Evolutionary conservation across 2,113 vertebrate species (phyloP).

Genomic region (Ophiodon elongatus): DNA sequence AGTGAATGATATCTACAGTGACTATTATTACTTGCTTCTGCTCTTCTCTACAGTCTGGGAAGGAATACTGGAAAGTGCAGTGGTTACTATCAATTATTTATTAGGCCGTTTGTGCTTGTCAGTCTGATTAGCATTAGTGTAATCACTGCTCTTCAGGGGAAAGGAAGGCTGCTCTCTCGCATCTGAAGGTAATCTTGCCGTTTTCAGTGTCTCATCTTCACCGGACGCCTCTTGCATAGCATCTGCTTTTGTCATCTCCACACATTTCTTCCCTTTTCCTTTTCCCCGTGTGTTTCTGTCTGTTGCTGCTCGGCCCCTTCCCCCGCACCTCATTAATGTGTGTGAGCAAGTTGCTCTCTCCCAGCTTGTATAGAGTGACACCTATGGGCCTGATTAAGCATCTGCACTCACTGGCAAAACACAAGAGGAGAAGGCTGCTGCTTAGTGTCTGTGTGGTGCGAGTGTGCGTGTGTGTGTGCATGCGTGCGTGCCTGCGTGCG

Average conservation of each 20-base stretch:
- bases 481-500: neutral
- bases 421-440: constrained; percentile 46
- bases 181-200: constrained; percentile 84
- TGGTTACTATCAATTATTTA: constrained; percentile 88
- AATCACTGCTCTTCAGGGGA: constrained; percentile 86
- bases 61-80: constrained; percentile 83
- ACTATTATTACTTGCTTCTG: constrained; percentile 83
- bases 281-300: constrained; percentile 68
- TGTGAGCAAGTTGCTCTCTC: constrained; percentile 76
- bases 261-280: constrained; percentile 79
- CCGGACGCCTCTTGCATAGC: constrained; percentile 81
- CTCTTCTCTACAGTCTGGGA: constrained; percentile 80
- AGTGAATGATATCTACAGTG: constrained; percentile 80
- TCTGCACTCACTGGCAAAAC: constrained; percentile 73
- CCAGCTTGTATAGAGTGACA: constrained; percentile 89
- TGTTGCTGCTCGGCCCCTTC: constrained; percentile 64
- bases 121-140: constrained; percentile 88
- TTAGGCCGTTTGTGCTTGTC: constrained; percentile 88
- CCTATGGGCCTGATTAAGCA: constrained; percentile 84
- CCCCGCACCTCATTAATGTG: constrained; percentile 73
- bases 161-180: constrained; percentile 81
- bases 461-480: neutral
- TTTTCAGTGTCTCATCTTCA: constrained; percentile 84
- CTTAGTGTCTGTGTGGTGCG: constrained; percentile 30
- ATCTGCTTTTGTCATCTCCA: constrained; percentile 87